phyloP scores from a whole-genome alignment of 2,888 invertebrate genomes.

The Hedya salicella region DNA sequence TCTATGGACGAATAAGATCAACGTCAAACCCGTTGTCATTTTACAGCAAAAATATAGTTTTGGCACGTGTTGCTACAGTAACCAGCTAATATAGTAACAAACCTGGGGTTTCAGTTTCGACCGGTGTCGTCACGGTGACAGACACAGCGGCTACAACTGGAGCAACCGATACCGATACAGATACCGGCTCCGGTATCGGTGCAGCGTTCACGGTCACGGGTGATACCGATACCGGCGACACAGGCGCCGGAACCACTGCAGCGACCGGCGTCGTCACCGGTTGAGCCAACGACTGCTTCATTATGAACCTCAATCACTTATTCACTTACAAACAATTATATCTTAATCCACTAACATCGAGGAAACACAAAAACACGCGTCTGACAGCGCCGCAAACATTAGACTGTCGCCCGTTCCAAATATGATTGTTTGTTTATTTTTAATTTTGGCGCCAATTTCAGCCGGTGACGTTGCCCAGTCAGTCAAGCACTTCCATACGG shows the following conservation, averaged over 20 bases:
- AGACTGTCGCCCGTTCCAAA: slow-evolving; percentile 82
- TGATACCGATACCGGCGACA: slow-evolving; percentile 53
- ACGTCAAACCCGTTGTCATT: background rate
- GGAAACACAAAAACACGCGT: slow-evolving; percentile 58
- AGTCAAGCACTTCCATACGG: slow-evolving; percentile 58
- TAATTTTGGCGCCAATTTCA: slow-evolving; percentile 81
- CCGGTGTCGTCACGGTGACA: slow-evolving; percentile 41
- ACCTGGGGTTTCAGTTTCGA: slow-evolving; percentile 64
- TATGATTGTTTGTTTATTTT: slow-evolving; percentile 83
- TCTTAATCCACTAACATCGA: slow-evolving; percentile 46
- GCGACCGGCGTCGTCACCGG: slow-evolving; percentile 57
- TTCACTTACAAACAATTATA: slow-evolving; percentile 48
- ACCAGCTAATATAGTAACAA: slow-evolving; percentile 45
- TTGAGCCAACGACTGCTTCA: slow-evolving; percentile 77
- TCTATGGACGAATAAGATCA: background rate
- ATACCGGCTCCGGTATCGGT: slow-evolving; percentile 44
- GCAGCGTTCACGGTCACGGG: slow-evolving; percentile 57
- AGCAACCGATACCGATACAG: slow-evolving; percentile 51
- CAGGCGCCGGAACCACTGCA: slow-evolving; percentile 49
- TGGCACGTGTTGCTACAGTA: background rate
- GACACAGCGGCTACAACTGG: slow-evolving; percentile 30
- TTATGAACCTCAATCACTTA: slow-evolving; percentile 78
- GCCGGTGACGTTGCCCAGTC: slow-evolving; percentile 66
- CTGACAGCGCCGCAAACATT: slow-evolving; percentile 77
- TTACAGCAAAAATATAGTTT: background rate